These are phyloP conservation scores for Caenorhabditis uteleia DNA, from an alignment of 2,888 invertebrate genomes.

Conservation along the genomic window DNA sequence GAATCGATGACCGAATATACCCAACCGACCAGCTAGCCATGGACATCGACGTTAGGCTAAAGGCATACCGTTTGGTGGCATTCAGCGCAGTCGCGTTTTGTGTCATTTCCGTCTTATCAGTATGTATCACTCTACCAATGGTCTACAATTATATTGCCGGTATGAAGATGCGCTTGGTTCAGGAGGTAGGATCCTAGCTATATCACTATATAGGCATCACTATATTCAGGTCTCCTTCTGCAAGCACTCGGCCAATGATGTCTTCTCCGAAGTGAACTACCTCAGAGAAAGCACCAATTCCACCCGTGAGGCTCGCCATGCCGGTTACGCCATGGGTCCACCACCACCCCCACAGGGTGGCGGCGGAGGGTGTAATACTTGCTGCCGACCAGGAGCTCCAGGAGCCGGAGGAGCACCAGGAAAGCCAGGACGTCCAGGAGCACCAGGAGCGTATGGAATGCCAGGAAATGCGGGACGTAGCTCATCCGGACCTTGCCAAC, in stretches of 20 bases:
- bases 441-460: constrained; percentile 58
- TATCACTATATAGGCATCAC: not conserved
- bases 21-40: constrained; percentile 1
- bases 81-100: constrained; percentile 36
- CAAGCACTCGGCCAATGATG: constrained; percentile 26
- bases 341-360: constrained; percentile 9
- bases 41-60: constrained; percentile 34
- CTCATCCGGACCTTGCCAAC: constrained; percentile 41
- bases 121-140: constrained; percentile 43
- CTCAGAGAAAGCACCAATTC: constrained; percentile 4
- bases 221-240: constrained; percentile 24
- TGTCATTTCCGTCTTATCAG: constrained; percentile 33
- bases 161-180: constrained; percentile 20
- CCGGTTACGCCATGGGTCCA: constrained; percentile 17
- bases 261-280: constrained; percentile 37
- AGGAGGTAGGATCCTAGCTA: constrained; percentile 9
- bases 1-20: no score
- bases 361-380: constrained; percentile 39
- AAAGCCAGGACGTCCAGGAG: constrained; percentile 57
- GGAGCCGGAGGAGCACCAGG: constrained; percentile 56
- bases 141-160: constrained; percentile 33
- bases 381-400: constrained; percentile 60
- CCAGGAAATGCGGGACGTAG: constrained; percentile 60
- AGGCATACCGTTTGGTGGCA: constrained; percentile 34
- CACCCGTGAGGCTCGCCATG: constrained; percentile 26